A percentile compares a stretch with the other conserved stretches of the same genome.
These are phyloP conservation scores for Chionomys nivalis DNA, from an alignment of 2,113 vertebrate species.

Conservation along the genomic window DNA sequence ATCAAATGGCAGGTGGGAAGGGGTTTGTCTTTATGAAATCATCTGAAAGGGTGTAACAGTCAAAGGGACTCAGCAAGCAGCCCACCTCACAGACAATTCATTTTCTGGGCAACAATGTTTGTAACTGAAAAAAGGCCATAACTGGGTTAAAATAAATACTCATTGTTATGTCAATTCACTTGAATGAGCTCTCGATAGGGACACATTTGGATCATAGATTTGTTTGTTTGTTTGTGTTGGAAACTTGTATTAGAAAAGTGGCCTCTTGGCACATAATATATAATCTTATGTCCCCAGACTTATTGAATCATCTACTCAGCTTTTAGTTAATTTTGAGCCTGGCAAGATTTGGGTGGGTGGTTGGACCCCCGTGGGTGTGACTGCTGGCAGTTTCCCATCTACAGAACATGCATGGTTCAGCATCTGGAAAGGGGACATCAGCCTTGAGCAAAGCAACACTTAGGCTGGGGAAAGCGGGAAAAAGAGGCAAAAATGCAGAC, in stretches of 20 bases:
- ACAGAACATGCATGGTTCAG: constrained; percentile 1
- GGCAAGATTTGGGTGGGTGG: not conserved
- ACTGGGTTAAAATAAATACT: not conserved
- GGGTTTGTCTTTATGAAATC: constrained; percentile 26
- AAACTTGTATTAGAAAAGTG: constrained; percentile 26
- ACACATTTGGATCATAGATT: not conserved
- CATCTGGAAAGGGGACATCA: not conserved
- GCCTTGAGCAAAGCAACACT: not conserved
- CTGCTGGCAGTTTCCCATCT: not conserved
- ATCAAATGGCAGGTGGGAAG: not conserved
- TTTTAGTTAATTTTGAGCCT: not conserved
- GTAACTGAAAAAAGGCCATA: not conserved
- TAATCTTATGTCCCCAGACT: not conserved
- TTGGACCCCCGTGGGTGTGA: not conserved
- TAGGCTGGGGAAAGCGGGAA: not conserved
- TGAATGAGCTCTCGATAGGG: not conserved
- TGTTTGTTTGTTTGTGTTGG: not conserved
- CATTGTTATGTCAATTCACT: not conserved
- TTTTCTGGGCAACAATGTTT: constrained; percentile 4
- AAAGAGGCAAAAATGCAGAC: not conserved
- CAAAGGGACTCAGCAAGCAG: not conserved
- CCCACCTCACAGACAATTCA: not conserved
- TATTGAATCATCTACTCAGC: constrained; percentile 10
- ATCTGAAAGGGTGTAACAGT: not conserved
- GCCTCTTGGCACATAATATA: not conserved